Percentiles rank a stretch among this genome's conserved stretches.
These are phyloP conservation scores for Xiphophorus hellerii DNA, from an alignment of 2,113 vertebrate species.

Conservation along the genomic window DNA sequence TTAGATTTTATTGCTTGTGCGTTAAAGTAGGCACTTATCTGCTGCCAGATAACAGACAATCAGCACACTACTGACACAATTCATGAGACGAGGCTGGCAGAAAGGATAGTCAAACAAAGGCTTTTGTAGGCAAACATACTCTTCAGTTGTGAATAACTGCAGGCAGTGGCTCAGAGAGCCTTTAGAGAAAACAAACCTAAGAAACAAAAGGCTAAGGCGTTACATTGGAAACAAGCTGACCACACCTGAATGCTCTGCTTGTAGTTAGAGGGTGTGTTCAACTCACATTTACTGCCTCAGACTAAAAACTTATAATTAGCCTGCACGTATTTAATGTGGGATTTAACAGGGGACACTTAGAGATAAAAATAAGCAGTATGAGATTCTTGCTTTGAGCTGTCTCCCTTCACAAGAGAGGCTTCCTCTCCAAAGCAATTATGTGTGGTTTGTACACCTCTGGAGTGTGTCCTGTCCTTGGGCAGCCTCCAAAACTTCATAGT, in stretches of 20 bases:
- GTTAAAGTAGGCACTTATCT: conserved; percentile 78
- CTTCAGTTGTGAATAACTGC: conserved; percentile 72
- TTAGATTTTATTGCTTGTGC: conserved; percentile 76
- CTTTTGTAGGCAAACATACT: conserved; percentile 79
- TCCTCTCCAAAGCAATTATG: conserved; percentile 27
- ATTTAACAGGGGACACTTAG: conserved; percentile 14
- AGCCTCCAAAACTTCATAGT: conserved; percentile 41
- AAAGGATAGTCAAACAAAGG: conserved; percentile 80
- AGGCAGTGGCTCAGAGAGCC: conserved; percentile 52
- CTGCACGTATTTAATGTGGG: not conserved
- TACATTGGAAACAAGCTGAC: conserved; percentile 70
- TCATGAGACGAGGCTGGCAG: conserved; percentile 73
- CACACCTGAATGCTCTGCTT: conserved; percentile 58
- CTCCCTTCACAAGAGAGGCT: conserved; percentile 18
- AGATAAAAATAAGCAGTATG: conserved; percentile 8
- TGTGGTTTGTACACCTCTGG: conserved; percentile 15
- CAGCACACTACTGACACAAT: conserved; percentile 79
- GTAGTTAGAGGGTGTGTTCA: conserved; percentile 43
- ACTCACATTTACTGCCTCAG: conserved; percentile 31
- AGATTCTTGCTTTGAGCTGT: conserved; percentile 9
- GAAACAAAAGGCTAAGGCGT: conserved; percentile 63
- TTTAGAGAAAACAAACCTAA: conserved; percentile 72
- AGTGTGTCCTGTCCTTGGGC: conserved; percentile 44
- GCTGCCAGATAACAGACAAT: conserved; percentile 78
- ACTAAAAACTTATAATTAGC: conserved; percentile 11